Evolutionary conservation across 2,888 invertebrate species (phyloP).

Genomic region (Nomada hirtipes): DNA sequence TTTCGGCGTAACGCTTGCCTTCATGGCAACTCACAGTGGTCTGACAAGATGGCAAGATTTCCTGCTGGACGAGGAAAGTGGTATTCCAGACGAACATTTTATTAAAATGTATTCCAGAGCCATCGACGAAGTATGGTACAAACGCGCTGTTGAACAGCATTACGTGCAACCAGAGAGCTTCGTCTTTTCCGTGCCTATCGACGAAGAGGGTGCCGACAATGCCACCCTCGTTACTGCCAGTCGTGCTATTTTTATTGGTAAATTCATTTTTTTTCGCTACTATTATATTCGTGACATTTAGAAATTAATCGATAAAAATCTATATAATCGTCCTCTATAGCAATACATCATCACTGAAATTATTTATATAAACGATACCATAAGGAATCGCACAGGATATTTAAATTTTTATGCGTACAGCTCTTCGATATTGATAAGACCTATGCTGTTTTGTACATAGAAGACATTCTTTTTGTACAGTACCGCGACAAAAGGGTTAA

Average conservation of each 20-base stretch:
- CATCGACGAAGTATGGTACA: conserved; percentile 96
- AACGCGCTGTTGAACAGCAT: conserved; percentile 94
- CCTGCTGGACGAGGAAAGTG: conserved; percentile 85
- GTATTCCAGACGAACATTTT: conserved; percentile 86
- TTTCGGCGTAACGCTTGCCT: conserved; percentile 93
- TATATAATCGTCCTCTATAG: too few species aligned
- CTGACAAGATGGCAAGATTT: conserved; percentile 95
- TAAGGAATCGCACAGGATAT: too few species aligned
- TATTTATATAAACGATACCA: not conserved
- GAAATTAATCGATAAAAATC: too few species aligned
- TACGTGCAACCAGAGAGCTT: conserved; percentile 91
- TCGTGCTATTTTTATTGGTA: conserved; percentile 89
- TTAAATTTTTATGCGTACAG: too few species aligned
- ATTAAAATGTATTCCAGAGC: conserved; percentile 91
- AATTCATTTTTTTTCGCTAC: not conserved
- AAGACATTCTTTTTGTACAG: too few species aligned
- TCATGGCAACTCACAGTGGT: conserved; percentile 96
- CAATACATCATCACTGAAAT: not conserved
- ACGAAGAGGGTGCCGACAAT: conserved; percentile 86
- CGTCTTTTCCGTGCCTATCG: conserved; percentile 92
- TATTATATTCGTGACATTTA: too few species aligned
- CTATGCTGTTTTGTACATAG: too few species aligned
- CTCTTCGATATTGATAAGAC: too few species aligned
- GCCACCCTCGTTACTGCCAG: conserved; percentile 93
- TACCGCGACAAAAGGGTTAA: too few species aligned